Percentiles rank a stretch among this genome's conserved stretches.
phyloP scores from a whole-genome alignment of 1,140 invertebrate genomes.

The Holcopasites calliopsidis region DNA sequence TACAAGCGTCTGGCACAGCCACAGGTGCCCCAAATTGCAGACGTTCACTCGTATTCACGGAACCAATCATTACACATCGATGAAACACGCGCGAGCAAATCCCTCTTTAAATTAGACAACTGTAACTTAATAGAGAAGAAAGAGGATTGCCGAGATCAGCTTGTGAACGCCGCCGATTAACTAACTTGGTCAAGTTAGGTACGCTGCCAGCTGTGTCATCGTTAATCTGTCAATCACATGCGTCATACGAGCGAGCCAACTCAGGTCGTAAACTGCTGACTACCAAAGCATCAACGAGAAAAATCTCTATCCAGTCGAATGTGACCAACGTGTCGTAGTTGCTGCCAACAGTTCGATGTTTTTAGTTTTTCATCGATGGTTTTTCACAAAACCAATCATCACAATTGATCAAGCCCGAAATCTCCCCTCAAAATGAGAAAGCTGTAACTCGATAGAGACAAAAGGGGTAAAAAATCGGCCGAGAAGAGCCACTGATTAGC shows the following conservation, averaged over 20 bases:
- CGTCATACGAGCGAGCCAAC: slow-evolving; percentile 13
- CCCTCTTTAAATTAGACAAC: not conserved
- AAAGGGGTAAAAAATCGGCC: too few species aligned
- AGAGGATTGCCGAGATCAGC: not conserved
- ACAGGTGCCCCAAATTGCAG: slow-evolving; percentile 15
- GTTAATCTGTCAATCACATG: slow-evolving; percentile 41
- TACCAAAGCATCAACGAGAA: slow-evolving; percentile 2
- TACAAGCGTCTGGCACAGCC: slow-evolving; percentile 8
- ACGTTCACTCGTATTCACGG: slow-evolving; percentile 22
- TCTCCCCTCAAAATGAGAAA: too few species aligned
- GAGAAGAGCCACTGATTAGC: too few species aligned
- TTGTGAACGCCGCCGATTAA: not conserved
- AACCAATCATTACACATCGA: slow-evolving; percentile 21
- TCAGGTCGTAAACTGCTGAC: not conserved
- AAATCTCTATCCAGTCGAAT: slow-evolving; percentile 9
- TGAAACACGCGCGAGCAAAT: not conserved
- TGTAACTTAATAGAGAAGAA: not conserved
- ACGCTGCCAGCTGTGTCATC: slow-evolving; percentile 10
- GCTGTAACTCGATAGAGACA: too few species aligned
- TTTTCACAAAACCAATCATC: too few species aligned
- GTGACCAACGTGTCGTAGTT: not conserved
- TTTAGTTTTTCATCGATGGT: too few species aligned
- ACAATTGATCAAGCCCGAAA: too few species aligned
- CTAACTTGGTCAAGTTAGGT: slow-evolving; percentile 16
- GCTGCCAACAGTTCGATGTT: not conserved